Evolutionary conservation across 2,797 vertebrate genomes (phyloP).

Genomic region (Gymnoscopelus microlampas): DNA sequence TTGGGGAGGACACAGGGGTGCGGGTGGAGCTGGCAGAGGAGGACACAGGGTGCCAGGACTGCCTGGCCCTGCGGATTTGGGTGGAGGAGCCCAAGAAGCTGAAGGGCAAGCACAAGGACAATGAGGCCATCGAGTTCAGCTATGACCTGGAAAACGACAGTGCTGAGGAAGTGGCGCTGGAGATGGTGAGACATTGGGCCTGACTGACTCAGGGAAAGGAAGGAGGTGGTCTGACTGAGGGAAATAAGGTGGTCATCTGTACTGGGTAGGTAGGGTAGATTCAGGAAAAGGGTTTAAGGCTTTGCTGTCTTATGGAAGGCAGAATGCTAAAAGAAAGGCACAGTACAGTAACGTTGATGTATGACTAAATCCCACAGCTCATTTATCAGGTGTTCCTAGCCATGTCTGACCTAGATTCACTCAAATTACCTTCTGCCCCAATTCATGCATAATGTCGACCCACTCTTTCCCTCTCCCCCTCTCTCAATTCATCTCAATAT

Average conservation of each 20-base stretch:
- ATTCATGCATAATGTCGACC: conserved; percentile 10
- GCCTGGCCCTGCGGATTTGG: conserved; percentile 91
- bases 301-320: conserved; percentile 1
- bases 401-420: conserved; percentile 34
- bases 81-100: conserved; percentile 96
- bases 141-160: conserved; percentile 92
- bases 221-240: conserved; percentile 6
- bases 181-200: conserved; percentile 86
- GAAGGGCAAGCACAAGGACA: conserved; percentile 98
- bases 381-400: conserved; percentile 33
- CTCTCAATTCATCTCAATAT: neutral
- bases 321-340: conserved; percentile 15
- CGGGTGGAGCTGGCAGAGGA: conserved; percentile 95
- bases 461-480: neutral
- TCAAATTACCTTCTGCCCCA: conserved; percentile 6
- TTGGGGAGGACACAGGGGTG: conserved; percentile 94
- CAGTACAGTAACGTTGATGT: conserved; percentile 2
- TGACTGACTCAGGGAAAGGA: conserved; percentile 5
- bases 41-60: conserved; percentile 84
- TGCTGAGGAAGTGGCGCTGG: conserved; percentile 93
- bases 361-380: neutral
- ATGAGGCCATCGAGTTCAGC: conserved; percentile 97
- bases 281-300: conserved; percentile 22
- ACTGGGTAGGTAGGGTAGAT: neutral
- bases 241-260: neutral